Evolutionary conservation across 2,797 vertebrate genomes (phyloP).

Genomic region (Petrocephalus schoutedeni): DNA sequence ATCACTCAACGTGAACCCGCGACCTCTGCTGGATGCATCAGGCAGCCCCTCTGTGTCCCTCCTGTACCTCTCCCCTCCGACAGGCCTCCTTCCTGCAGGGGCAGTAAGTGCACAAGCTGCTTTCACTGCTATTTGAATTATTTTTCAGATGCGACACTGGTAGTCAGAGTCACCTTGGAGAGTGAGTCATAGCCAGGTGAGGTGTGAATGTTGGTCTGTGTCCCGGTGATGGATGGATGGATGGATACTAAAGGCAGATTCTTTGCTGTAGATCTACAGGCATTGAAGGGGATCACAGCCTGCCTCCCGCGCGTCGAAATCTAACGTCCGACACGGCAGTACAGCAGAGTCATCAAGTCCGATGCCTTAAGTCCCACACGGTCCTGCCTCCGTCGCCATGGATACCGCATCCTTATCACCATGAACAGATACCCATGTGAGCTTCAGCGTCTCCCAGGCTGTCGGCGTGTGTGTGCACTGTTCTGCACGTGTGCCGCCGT

Average conservation of each 20-base stretch:
- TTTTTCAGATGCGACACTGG: conserved; percentile 70
- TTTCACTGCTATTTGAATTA: conserved; percentile 17
- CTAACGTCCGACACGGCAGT: background rate
- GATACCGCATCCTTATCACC: background rate
- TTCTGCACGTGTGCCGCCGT: conserved; percentile 3
- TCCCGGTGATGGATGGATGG: background rate
- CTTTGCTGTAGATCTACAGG: background rate
- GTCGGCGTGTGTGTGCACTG: too few species aligned
- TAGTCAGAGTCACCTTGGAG: conserved; percentile 75
- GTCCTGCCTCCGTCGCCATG: conserved; percentile 39
- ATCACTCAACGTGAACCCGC: background rate
- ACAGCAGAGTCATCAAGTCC: conserved; percentile 27
- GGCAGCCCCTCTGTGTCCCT: background rate
- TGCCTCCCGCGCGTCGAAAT: background rate
- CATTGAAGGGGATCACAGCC: background rate
- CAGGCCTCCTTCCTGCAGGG: background rate
- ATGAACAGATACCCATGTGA: background rate
- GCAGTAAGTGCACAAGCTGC: background rate
- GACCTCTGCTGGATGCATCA: background rate
- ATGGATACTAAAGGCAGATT: background rate
- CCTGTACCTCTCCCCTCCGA: background rate
- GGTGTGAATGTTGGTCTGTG: background rate
- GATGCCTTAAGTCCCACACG: conserved; percentile 52
- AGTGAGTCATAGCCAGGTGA: conserved; percentile 63
- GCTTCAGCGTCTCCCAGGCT: background rate